Evolutionary conservation across 2,797 vertebrate genomes (phyloP), one percentile per base, ranked within the genome.

Genomic region (Chaunax sp.): DNA sequence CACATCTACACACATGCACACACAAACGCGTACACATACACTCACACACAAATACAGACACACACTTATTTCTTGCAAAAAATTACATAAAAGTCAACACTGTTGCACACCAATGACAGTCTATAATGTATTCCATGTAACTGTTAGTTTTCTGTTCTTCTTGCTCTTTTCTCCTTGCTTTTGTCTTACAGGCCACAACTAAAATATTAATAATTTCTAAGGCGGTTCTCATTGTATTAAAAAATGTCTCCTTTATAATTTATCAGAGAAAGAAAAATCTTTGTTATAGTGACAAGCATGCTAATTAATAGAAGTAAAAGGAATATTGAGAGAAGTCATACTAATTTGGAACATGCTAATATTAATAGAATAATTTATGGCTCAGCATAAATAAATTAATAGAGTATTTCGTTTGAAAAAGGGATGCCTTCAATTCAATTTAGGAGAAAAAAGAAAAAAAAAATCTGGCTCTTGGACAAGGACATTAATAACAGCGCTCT

Each of bases 361-460:
- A 94, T 93, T 94, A 94, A 95, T 93, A 93, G 93, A 95, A 95
- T 95, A 93, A 95, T 95, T 94, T 91, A 94, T 94, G 89, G 81
- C 52, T 19, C 80, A 88, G 91, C 93, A 94, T 94, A 93, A 94
- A 95, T 95, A 95, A 93, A 94, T 94, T 90, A 94, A 90, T 90
- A 91, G 89, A 92, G 90, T 91, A 93, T 93, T 94, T 91, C 90
- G 58, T 93, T 94, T 93, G 90, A 92, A 92, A 93, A 90, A 87
- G 80, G 79, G 84, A 92, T 90, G 91, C 87, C 85, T 93, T 93
- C 91, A 89, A 87, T 93, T 94, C 89, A 90, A 89, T 89, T 90
- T 91, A 78, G 85, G 76, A 79, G 75, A 77, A 87, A 78, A 82
- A 53, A 43, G 41, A 20, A 18, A 78, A 65, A 77, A 84, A 57